These are phyloP conservation scores for Sciurus carolinensis DNA, from an alignment of 2,797 vertebrate species.

Conservation along the genomic window DNA sequence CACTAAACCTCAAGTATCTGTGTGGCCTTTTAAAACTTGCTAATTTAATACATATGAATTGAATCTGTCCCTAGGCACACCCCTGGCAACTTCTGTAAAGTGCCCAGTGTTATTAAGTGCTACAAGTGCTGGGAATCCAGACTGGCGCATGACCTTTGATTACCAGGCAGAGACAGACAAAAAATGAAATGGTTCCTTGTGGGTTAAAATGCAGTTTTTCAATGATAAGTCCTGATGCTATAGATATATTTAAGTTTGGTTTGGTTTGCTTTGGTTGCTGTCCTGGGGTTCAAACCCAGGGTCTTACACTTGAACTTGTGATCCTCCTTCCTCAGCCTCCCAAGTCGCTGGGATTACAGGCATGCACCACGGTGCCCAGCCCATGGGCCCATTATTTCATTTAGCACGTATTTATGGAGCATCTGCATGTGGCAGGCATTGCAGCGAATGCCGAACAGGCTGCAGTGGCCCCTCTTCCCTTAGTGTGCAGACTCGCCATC, in stretches of 20 bases:
- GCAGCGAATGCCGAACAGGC: background rate
- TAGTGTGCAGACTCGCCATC: fast-evolving
- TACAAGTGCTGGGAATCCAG: background rate
- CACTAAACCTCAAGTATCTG: background rate
- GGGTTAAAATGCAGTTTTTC: conserved; percentile 36
- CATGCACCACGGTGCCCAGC: too few relatives aligned
- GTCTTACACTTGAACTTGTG: background rate
- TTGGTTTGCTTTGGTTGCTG: background rate
- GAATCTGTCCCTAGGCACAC: background rate
- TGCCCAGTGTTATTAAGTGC: background rate
- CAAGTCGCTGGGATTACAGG: too few relatives aligned
- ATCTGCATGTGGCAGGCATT: fast-evolving
- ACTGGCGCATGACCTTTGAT: background rate
- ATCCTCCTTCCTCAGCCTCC: background rate
- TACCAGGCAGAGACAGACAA: background rate
- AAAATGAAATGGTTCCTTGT: conserved; percentile 18
- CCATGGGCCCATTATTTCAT: background rate
- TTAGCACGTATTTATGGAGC: background rate
- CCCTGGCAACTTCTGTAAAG: background rate
- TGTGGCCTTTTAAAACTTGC: conserved; percentile 52
- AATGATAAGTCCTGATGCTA: background rate
- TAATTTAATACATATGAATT: background rate
- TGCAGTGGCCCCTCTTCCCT: background rate
- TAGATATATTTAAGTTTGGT: background rate
- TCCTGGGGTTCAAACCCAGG: background rate